Evolutionary conservation across 2,797 vertebrate species (phyloP), one percentile per base, ranked within the genome.

Genomic region (Cirrhinus mrigala): DNA sequence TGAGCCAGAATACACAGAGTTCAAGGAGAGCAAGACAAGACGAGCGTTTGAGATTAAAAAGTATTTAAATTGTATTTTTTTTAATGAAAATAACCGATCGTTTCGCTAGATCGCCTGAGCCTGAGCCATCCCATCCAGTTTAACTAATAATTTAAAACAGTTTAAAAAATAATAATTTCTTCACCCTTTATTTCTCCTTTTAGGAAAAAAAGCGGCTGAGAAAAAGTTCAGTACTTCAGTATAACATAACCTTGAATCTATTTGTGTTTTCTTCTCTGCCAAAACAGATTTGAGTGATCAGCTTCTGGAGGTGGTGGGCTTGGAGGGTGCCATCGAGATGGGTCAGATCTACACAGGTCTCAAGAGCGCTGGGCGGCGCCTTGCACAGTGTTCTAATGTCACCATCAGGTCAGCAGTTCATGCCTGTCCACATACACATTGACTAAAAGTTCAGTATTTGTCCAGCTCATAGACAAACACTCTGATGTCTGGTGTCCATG

Each of bases 271-370:
- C 58, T n/a, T 80, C 18, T 77, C 20, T 79, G 60, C 54, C 75
- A 70, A 0, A 60, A 24, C 90, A 96, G 95, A 96, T 86, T 92
- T 96, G 81, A 96, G 96, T 83, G 95, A 96, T 90, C 95, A 95
- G 91, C 91, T 96, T 88, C 52, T 96, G 89, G 95, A 96, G 92
- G 98, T 98, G 89, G 97, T 99, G 50, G 97, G 98, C 40, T 96
- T 99, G 60, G 98, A 99, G 84, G 97, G 98, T 3, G 97, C 98
- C 0, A 99, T 98, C 92, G 98, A 99, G 90, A 99, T 99, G 97
- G 97, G 98, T 5, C 97, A 98, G 95, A 99, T 99, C 95, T 99
- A 99, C 95, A 99, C 98, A 0, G 97, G 98, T 79, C 94, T 99
- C 91, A 99, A 99, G 94, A 99, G 97, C 0, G 98, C 98, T 0